These are phyloP conservation scores for Rana temporaria DNA, from an alignment of 2,113 vertebrate species.

Conservation along the genomic window DNA sequence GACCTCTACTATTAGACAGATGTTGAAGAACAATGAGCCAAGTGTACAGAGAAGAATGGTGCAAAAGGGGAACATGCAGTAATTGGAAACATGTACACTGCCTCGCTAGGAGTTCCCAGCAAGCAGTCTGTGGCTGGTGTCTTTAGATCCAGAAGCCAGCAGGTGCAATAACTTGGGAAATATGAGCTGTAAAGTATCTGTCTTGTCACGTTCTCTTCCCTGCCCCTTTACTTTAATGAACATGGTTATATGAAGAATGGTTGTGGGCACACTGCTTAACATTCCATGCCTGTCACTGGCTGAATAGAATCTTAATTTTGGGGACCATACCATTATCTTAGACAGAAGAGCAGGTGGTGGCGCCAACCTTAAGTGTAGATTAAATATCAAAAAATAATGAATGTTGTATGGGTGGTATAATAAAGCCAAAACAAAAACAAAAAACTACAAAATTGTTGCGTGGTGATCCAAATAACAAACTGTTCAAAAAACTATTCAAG, in stretches of 20 bases:
- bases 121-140: neutral
- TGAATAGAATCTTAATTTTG: neutral
- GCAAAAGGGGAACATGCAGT: neutral
- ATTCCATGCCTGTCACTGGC: neutral
- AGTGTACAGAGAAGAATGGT: neutral
- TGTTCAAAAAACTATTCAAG: too few relatives aligned
- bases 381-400: too few relatives aligned
- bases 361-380: too few relatives aligned
- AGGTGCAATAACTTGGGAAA: slow-evolving; percentile 23
- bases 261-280: neutral
- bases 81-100: slow-evolving; percentile 9
- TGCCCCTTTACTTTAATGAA: neutral
- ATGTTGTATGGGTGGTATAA: too few relatives aligned
- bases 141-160: neutral
- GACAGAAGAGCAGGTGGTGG: too few relatives aligned
- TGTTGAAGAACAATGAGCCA: slow-evolving; percentile 26
- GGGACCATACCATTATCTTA: too few relatives aligned
- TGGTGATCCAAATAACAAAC: too few relatives aligned
- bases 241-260: neutral
- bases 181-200: slow-evolving; percentile 1
- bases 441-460: too few relatives aligned
- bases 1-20: slow-evolving; percentile 4
- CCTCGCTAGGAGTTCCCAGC: neutral
- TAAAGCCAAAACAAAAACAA: too few relatives aligned
- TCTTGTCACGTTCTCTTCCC: neutral